These are phyloP conservation scores for rat (Rattus norvegicus) DNA, from an alignment of 2,113 vertebrate genomes.

Conservation along the genomic window GRCr8 NC_086032.1:8946001-8946500, in stretches of 20 bases:
- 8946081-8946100: too few relatives aligned
- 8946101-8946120: too few relatives aligned
- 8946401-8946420: background rate
- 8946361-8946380: background rate
- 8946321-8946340: background rate
- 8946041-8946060: too few relatives aligned
- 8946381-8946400: background rate
- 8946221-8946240: background rate
- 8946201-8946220: background rate
- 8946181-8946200: too few relatives aligned
- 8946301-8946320: background rate
- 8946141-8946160: too few relatives aligned
- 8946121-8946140: too few relatives aligned
- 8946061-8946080: too few relatives aligned
- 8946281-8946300: background rate
- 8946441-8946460: background rate
- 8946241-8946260: background rate
- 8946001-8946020: too few relatives aligned
- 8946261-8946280: background rate
- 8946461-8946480: conserved; percentile 32
- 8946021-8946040: too few relatives aligned
- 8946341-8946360: too few relatives aligned
- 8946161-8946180: too few relatives aligned
- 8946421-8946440: background rate
- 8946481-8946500: conserved; percentile 18